phyloP scores from a whole-genome alignment of 64 coral and sea anemone genomes.

The Stichodactyla mertensii region DNA sequence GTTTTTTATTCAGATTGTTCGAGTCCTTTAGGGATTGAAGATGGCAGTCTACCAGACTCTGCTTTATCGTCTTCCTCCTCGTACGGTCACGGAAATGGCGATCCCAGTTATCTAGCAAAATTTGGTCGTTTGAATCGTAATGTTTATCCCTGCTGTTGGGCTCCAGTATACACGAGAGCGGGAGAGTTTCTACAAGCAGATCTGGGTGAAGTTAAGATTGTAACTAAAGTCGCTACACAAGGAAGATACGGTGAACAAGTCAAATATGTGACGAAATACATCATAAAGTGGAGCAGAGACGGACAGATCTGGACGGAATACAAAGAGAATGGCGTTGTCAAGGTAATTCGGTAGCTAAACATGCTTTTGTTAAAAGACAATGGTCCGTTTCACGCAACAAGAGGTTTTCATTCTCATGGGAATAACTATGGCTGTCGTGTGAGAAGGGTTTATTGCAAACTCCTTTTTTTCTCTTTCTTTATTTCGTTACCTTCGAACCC shows the following conservation, averaged over 20 bases:
- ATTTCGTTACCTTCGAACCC: too few relatives aligned
- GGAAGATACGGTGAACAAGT: not conserved
- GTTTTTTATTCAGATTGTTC: not conserved
- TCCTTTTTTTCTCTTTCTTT: too few relatives aligned
- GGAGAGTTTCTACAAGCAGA: not conserved
- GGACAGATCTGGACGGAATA: not conserved
- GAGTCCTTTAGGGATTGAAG: not conserved
- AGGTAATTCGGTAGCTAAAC: not conserved
- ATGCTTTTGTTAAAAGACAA: too few relatives aligned
- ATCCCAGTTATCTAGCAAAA: not conserved
- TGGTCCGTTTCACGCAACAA: too few relatives aligned
- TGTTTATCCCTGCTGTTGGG: not conserved
- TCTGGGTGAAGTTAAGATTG: not conserved
- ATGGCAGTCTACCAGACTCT: not conserved
- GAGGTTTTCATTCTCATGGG: not conserved
- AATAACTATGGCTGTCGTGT: too few relatives aligned
- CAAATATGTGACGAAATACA: not conserved
- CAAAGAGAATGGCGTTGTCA: not conserved
- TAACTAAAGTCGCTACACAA: not conserved
- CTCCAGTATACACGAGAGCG: not conserved
- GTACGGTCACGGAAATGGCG: not conserved
- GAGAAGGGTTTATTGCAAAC: too few relatives aligned
- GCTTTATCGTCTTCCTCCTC: not conserved
- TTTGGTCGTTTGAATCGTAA: not conserved
- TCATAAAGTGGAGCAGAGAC: not conserved